Percentiles rank a stretch among this genome's conserved stretches.
Evolutionary conservation across 2,113 vertebrate genomes (phyloP).

Genomic region (Castor canadensis): DNA sequence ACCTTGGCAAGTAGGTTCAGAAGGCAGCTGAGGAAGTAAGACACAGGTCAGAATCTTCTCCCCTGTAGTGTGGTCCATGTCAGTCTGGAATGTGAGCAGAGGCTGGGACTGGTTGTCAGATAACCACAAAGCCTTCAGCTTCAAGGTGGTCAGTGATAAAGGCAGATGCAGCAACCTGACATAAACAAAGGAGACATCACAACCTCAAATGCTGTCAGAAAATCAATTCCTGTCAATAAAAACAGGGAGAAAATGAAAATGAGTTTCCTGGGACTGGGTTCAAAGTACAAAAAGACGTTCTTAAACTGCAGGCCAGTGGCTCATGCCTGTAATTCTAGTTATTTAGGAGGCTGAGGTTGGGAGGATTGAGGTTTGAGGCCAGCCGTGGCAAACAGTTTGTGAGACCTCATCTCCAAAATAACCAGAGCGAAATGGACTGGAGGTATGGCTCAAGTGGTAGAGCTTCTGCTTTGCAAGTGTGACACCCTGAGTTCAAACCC

Average conservation of each 20-base stretch:
- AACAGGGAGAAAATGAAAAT: background rate
- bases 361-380: too few species aligned
- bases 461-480: too few species aligned
- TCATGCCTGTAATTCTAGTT: too few species aligned
- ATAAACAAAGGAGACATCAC: slow-evolving; percentile 29
- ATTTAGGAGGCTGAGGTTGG: too few species aligned
- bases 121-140: slow-evolving; percentile 97
- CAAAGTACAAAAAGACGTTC: background rate
- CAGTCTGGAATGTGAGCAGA: slow-evolving; percentile 97
- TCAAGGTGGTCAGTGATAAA: slow-evolving; percentile 92
- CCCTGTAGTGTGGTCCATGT: slow-evolving; percentile 90
- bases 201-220: background rate
- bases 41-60: slow-evolving; percentile 98
- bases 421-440: too few species aligned
- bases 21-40: slow-evolving; percentile 95
- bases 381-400: too few species aligned
- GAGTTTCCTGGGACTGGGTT: background rate
- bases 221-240: background rate
- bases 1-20: slow-evolving; percentile 92
- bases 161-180: slow-evolving; percentile 92
- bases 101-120: slow-evolving; percentile 99
- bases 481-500: too few species aligned
- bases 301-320: too few species aligned
- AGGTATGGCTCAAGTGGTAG: too few species aligned
- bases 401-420: too few species aligned